phyloP scores from a whole-genome alignment of 2,888 invertebrate species.

The Ischnus inquisitorius region DNA sequence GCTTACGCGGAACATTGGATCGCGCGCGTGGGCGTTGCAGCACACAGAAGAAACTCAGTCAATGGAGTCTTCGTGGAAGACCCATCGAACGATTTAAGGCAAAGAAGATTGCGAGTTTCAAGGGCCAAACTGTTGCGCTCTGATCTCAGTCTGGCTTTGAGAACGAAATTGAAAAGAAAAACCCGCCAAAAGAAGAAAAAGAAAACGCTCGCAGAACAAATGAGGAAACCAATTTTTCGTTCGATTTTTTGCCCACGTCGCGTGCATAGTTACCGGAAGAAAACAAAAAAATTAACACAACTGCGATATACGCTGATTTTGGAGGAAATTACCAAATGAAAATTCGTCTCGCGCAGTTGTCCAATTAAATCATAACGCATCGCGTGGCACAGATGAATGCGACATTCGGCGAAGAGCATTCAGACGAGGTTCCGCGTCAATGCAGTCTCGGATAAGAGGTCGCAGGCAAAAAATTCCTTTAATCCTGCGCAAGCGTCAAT shows the following conservation, averaged over 20 bases:
- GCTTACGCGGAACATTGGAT: constrained; percentile 32
- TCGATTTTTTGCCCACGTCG: not conserved
- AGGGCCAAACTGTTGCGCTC: constrained; percentile 77
- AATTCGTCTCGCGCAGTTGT: constrained; percentile 15
- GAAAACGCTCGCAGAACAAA: not conserved
- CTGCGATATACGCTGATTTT: not conserved
- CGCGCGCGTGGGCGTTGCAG: constrained; percentile 23
- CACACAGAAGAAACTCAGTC: constrained; percentile 38
- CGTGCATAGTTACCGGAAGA: not conserved
- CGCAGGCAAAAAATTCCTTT: not conserved
- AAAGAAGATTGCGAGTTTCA: constrained; percentile 47
- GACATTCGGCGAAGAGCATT: not conserved
- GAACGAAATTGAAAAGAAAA: constrained; percentile 44
- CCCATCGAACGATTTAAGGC: constrained; percentile 58
- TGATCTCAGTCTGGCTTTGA: constrained; percentile 9
- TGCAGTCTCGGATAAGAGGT: not conserved
- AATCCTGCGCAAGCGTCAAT: not conserved
- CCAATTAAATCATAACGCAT: constrained; percentile 61
- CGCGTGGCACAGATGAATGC: constrained; percentile 36
- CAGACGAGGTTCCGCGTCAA: not conserved
- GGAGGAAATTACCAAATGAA: not conserved
- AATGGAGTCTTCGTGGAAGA: constrained; percentile 34
- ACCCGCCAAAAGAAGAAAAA: not conserved
- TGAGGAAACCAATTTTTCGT: not conserved
- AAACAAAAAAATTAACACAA: not conserved